Conservation (phyloP, 1,140 invertebrate genomes). For the Akabosia matsudoensis region DNA sequence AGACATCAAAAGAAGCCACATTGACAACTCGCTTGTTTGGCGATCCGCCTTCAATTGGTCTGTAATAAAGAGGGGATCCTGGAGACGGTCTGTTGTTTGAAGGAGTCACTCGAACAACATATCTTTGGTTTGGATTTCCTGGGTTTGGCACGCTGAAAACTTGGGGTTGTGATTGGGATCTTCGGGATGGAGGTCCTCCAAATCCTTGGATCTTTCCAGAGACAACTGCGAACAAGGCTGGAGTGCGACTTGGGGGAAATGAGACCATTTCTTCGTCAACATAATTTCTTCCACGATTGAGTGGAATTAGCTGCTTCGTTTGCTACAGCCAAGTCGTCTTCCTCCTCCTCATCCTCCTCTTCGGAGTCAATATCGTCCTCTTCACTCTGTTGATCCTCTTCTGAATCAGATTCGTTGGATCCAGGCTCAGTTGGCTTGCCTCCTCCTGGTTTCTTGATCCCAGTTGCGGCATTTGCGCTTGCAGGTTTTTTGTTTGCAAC, state of each 20-base stretch:
- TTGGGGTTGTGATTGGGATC: neutral
- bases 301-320: neutral
- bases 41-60: neutral
- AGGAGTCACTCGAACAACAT: constrained; percentile 3
- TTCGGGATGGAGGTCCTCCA: neutral
- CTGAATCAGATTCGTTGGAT: neutral
- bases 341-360: constrained; percentile 7
- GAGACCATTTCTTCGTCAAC: constrained; percentile 26
- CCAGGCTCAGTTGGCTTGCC: neutral
- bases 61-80: neutral
- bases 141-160: neutral
- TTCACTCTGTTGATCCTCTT: constrained; percentile 12
- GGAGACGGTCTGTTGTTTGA: neutral
- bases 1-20: constrained; percentile 12
- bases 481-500: neutral
- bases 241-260: constrained; percentile 43
- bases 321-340: constrained; percentile 10
- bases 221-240: constrained; percentile 38
- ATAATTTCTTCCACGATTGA: constrained; percentile 10
- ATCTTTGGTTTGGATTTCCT: constrained; percentile 5
- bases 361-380: constrained; percentile 4
- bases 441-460: neutral
- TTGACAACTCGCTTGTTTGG: neutral
- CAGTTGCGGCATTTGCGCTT: neutral
- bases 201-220: neutral